phyloP scores from a whole-genome alignment of 1,140 invertebrate genomes.

The Pseudomyrmex concolor region DNA sequence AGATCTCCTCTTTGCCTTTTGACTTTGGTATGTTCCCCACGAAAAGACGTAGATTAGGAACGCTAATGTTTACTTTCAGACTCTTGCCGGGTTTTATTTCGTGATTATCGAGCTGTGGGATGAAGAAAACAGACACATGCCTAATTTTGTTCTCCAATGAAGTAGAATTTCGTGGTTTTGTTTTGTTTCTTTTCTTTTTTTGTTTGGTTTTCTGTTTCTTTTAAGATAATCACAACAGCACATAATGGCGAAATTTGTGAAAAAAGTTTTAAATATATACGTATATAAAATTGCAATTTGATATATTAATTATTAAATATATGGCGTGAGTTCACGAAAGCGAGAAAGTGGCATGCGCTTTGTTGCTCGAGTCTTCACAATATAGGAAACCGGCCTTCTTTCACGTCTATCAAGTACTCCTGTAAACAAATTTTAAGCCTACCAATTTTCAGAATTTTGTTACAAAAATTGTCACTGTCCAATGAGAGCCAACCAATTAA shows the following conservation, averaged over 20 bases:
- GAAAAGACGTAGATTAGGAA: conserved; percentile 99
- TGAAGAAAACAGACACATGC: conserved; percentile 89
- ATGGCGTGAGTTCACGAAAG: conserved; percentile 80
- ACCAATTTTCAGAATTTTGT: conserved; percentile 83
- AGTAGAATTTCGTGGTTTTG: conserved; percentile 64
- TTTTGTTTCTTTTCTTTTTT: too few species aligned
- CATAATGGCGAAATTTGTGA: conserved; percentile 69
- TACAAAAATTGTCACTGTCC: conserved; percentile 85
- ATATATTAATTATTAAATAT: conserved; percentile 71
- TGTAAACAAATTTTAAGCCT: conserved; percentile 84
- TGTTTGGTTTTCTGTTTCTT: neutral
- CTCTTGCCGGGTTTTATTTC: conserved; percentile 99
- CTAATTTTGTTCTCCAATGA: conserved; percentile 86
- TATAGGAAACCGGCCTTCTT: conserved; percentile 83
- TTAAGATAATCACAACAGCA: conserved; percentile 71
- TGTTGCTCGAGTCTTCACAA: conserved; percentile 85
- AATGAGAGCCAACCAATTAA: conserved; percentile 82
- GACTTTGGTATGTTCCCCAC: conserved; percentile 99
- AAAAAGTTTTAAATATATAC: conserved; percentile 51
- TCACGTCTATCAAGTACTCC: conserved; percentile 80
- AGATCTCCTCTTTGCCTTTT: conserved; percentile 99
- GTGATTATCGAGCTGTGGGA: conserved; percentile 99
- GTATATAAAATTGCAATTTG: conserved; percentile 63
- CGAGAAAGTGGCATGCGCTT: conserved; percentile 84
- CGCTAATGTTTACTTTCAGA: conserved; percentile 99